These are phyloP conservation scores for Chaetogeoica ovagalla DNA, from an alignment of 2,888 invertebrate species.

Conservation along the genomic window DNA sequence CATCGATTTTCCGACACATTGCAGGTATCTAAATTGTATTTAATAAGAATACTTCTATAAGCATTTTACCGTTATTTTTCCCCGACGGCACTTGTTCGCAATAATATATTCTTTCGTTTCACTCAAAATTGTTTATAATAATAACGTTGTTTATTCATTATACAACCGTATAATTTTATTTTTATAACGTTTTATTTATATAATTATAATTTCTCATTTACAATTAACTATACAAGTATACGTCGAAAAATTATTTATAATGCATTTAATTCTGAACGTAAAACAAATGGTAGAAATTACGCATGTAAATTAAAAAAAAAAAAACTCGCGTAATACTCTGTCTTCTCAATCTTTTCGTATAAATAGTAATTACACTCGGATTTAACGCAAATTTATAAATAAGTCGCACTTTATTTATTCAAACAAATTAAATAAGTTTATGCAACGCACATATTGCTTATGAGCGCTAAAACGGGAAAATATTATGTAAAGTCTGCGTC, in stretches of 20 bases:
- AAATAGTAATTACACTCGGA: conserved; percentile 7
- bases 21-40: conserved; percentile 6
- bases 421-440: conserved; percentile 29
- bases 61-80: conserved; percentile 1
- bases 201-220: not conserved
- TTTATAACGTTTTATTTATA: not conserved
- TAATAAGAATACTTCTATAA: not conserved
- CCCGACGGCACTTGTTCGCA: not conserved
- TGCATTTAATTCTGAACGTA: not conserved
- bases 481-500: not conserved
- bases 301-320: not conserved
- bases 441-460: not conserved
- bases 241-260: too few species aligned
- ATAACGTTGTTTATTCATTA: not conserved
- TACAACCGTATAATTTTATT: not conserved
- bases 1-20: conserved; percentile 3
- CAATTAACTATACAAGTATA: not conserved
- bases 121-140: not conserved
- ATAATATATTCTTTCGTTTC: not conserved
- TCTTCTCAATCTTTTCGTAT: not conserved
- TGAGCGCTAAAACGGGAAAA: conserved; percentile 1
- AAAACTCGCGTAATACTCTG: not conserved
- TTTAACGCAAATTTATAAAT: conserved; percentile 28
- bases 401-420: conserved; percentile 19
- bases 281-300: not conserved